Evolutionary conservation across 2,113 vertebrate species (phyloP).

Genomic region (Eublepharis macularius): DNA sequence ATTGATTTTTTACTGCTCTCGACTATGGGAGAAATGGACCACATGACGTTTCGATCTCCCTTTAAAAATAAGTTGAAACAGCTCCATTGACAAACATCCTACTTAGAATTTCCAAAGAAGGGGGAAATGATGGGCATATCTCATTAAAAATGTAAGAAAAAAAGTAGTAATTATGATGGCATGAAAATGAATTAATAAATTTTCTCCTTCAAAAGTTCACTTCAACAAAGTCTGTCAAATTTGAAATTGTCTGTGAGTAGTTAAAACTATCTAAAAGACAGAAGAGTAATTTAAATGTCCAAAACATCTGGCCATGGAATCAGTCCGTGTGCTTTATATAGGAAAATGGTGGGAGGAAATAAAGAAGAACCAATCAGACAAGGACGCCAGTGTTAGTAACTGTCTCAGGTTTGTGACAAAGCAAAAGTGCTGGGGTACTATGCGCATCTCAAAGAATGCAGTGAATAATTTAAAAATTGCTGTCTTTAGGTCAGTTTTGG

Average conservation of each 20-base stretch:
- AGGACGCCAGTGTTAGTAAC: background rate
- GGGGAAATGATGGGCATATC: background rate
- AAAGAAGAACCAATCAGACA: background rate
- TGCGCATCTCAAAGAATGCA: background rate
- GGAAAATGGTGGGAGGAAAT: background rate
- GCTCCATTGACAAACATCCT: background rate
- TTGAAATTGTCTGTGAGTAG: background rate
- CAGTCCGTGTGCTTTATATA: background rate
- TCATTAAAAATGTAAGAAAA: background rate
- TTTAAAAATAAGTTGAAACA: background rate
- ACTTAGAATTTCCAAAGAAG: background rate
- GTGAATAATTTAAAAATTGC: background rate
- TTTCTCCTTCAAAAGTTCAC: background rate
- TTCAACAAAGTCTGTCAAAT: slow-evolving; percentile 4
- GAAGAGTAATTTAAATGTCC: background rate
- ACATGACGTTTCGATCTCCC: background rate
- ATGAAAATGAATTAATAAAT: slow-evolving; percentile 16
- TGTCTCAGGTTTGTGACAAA: slow-evolving; percentile 10
- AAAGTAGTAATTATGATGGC: background rate
- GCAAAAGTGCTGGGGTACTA: background rate
- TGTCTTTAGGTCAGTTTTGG: background rate
- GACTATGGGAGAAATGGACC: background rate
- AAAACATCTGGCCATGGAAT: background rate
- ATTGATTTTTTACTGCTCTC: background rate
- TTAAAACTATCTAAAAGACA: background rate